Conservation (phyloP, 1,140 invertebrate species). For the Scylla paramamosain region DNA sequence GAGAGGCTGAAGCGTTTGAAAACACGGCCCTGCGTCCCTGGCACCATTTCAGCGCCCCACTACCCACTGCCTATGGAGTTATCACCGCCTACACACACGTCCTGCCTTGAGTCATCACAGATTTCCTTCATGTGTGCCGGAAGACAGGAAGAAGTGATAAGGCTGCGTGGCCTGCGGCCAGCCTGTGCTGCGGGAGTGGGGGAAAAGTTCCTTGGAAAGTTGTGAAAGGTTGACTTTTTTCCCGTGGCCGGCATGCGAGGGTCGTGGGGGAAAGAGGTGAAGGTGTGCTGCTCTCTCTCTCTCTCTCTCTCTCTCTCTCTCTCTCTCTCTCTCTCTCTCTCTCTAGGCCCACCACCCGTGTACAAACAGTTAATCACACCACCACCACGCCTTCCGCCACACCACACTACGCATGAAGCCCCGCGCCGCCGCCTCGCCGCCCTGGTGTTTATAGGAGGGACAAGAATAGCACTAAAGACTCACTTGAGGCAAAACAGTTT, state of each 20-base stretch:
- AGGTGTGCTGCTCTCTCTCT: neutral
- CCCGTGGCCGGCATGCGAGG: neutral
- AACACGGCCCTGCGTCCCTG: no score
- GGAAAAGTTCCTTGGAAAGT: neutral
- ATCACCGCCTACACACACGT: neutral
- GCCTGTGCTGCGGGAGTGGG: neutral
- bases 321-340: slow-evolving; percentile 5
- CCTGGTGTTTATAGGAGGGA: neutral
- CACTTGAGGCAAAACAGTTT: neutral
- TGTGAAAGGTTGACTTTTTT: neutral
- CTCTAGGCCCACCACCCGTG: neutral
- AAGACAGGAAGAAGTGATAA: neutral
- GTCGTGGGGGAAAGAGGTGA: neutral
- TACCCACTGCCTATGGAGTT: neutral
- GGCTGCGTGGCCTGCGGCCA: neutral
- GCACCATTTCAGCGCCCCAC: neutral
- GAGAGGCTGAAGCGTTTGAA: no score
- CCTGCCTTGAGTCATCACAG: neutral
- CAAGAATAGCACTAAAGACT: neutral
- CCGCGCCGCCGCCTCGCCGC: neutral
- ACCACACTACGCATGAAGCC: neutral
- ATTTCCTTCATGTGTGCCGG: neutral
- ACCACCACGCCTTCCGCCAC: neutral
- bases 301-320: slow-evolving; percentile 25
- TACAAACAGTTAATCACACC: neutral